A percentile compares a stretch with the other conserved stretches of the same genome.
Conservation (phyloP, 2,113 vertebrate genomes). For the Plectropomus leopardus region DNA sequence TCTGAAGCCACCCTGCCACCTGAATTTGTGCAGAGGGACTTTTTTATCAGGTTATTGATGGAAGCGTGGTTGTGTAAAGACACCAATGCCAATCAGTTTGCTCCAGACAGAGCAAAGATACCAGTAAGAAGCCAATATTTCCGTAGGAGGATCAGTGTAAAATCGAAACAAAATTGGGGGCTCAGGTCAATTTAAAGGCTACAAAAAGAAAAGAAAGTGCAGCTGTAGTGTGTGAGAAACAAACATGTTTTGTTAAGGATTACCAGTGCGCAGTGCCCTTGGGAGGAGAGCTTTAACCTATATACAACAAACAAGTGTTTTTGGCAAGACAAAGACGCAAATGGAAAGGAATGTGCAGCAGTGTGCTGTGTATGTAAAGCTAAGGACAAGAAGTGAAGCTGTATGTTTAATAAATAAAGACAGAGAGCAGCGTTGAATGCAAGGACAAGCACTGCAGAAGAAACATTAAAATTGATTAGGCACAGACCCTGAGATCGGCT, state of each 20-base stretch:
- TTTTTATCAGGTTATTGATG: constrained; percentile 8
- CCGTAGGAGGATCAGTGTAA: not conserved
- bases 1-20: not conserved
- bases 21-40: not conserved
- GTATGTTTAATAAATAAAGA: constrained; percentile 4
- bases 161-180: constrained; percentile 20
- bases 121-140: constrained; percentile 5
- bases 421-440: not conserved
- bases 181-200: constrained; percentile 5
- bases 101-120: constrained; percentile 35
- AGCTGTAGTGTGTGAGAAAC: constrained; percentile 14
- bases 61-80: not conserved
- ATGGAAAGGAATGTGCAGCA: constrained; percentile 4
- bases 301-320: not conserved
- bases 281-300: not conserved
- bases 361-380: not conserved
- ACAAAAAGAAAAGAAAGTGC: constrained; percentile 9
- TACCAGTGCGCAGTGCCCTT: not conserved
- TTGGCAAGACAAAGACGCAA: not conserved
- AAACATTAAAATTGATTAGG: constrained; percentile 16
- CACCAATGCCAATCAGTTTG: constrained; percentile 11
- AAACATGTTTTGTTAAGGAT: constrained; percentile 21
- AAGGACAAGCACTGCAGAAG: not conserved
- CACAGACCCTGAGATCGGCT: not conserved
- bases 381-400: not conserved